Base-by-base conservation (phyloP, 2,888 invertebrate species). In the Stenolophus ochropezus region DNA sequence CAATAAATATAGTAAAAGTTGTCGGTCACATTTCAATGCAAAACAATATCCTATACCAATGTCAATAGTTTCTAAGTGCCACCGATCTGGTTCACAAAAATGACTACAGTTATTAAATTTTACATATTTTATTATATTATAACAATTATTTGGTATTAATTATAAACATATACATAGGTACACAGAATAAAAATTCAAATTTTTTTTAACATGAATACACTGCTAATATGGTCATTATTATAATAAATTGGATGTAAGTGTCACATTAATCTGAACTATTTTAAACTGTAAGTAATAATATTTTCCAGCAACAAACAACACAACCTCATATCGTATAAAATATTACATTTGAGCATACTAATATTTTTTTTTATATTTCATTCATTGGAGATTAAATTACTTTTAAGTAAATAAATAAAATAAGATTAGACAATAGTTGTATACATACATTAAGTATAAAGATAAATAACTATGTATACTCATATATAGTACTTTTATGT, bases 271-370 rank as follows among this genome's bases (percentile, higher is more conserved):
- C 33, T 33, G 33, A 5, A 42, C 33, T 42, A 42, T 42, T 42
- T 42, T 6, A 42, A 42, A 42, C 33, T 42, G 33, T 2, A 42
- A 53, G 14, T 53, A 16, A n/a, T 53, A 6, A n/a, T 18, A 8
- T 53, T 16, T 53, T 53, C 14, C 53, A 18, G 3, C 14, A 53
- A 18, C 11, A 53, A 11, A 11, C 3, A 53, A 53, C 14, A 53
- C 53, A 53, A 53, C 53, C 53, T 53, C 47, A 5, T 42, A 8
- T 42, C 6, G 21, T 61, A 23, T 21, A 61, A 61, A 61, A 20
- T 5, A 21, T 14, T 21, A 61, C n/a, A 1, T 53, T 61, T 61
- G 61, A 61, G 61, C 61, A 61, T n/a, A 61, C 14, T 61, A 20
- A 61, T 20, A 14, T 6, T 53, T 53, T 6, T 53, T 53, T 11